Percentiles rank a stretch among this genome's conserved stretches.
Conservation (phyloP, 2,888 invertebrate genomes). For the Trachelus iudaicus region DNA sequence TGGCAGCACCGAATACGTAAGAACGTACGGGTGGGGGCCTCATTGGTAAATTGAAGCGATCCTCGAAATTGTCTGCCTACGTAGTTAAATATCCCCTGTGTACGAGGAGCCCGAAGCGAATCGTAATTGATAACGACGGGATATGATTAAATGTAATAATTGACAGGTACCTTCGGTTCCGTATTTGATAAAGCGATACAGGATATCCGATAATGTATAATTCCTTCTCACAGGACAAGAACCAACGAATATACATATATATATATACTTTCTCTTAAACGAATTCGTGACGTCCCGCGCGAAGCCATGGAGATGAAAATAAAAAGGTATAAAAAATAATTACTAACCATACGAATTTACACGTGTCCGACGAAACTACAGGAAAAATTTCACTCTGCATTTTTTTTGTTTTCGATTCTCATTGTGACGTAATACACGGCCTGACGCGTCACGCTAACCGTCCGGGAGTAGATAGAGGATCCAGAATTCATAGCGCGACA, state of each 20-base stretch:
- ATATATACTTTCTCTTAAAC: too few relatives aligned
- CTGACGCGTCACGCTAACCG: not conserved
- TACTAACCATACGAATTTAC: not conserved
- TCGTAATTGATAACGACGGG: not conserved
- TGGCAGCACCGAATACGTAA: not conserved
- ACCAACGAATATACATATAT: too few relatives aligned
- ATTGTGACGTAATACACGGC: not conserved
- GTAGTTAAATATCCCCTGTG: conserved; percentile 15
- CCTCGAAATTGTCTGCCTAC: not conserved
- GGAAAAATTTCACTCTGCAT: not conserved
- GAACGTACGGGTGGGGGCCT: not conserved
- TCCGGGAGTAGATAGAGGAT: not conserved
- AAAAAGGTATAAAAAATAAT: not conserved
- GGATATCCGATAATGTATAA: conserved; percentile 19
- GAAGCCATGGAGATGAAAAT: too few relatives aligned
- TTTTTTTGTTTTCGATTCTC: not conserved
- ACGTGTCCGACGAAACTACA: not conserved
- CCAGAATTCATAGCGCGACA: too few relatives aligned
- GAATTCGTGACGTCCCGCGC: too few relatives aligned
- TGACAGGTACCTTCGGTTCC: conserved; percentile 7
- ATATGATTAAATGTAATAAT: conserved; percentile 25
- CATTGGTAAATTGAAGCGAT: not conserved
- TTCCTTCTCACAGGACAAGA: conserved; percentile 6
- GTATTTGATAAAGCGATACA: conserved; percentile 10
- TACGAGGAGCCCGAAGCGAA: conserved; percentile 1